Evolutionary conservation across 2,113 vertebrate species (phyloP).

Genomic region (Orthonyx spaldingii): DNA sequence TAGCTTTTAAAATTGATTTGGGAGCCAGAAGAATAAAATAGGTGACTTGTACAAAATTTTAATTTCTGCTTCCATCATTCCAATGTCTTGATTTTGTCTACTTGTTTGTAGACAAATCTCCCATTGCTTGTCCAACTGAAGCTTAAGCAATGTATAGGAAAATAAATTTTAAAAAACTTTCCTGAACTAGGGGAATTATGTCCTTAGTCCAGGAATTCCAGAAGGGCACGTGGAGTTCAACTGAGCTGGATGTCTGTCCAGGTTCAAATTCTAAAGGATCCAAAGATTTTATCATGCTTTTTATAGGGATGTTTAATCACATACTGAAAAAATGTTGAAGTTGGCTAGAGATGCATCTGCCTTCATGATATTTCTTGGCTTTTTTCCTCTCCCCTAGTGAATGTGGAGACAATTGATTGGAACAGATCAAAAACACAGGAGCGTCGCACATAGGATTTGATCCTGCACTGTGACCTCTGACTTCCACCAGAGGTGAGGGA

Average conservation of each 20-base stretch:
- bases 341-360: neutral
- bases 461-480: neutral
- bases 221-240: neutral
- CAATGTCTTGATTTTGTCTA: neutral
- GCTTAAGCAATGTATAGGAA: neutral
- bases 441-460: rapidly evolving
- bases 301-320: conserved; percentile 2
- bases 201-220: conserved; percentile 32
- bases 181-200: neutral
- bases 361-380: neutral
- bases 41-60: neutral
- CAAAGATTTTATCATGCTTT: conserved; percentile 21
- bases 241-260: neutral
- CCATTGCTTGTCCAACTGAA: neutral
- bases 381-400: neutral
- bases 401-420: neutral
- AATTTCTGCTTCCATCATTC: neutral
- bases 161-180: neutral
- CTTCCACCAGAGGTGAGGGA: neutral
- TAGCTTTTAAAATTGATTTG: neutral
- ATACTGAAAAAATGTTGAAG: conserved; percentile 14
- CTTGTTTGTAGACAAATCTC: neutral
- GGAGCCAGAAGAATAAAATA: neutral
- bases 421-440: neutral
- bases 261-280: neutral